phyloP scores from a whole-genome alignment of 2,797 vertebrate genomes.

The Prionace glauca region DNA sequence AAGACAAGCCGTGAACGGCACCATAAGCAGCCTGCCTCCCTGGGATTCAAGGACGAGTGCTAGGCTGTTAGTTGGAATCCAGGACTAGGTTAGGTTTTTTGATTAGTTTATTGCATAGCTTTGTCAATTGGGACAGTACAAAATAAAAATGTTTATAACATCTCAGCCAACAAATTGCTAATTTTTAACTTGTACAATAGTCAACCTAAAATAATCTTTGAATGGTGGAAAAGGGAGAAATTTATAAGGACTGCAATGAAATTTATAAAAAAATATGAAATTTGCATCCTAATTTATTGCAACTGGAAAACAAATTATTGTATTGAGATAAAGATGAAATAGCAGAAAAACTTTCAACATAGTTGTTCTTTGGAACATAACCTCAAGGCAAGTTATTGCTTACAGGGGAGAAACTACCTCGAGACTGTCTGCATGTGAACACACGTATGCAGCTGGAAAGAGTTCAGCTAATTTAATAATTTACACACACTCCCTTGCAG shows the following conservation, averaged over 20 bases:
- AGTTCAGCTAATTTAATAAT: not conserved
- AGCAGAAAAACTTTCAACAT: not conserved
- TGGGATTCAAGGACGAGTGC: not conserved
- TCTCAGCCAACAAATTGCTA: not conserved
- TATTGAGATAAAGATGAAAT: not conserved
- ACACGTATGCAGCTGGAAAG: not conserved
- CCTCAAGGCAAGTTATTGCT: not conserved
- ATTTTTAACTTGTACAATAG: not conserved
- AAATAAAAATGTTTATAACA: not conserved
- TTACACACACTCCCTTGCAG: not conserved
- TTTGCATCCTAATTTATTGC: not conserved
- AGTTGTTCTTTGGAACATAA: not conserved
- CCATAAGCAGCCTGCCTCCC: not conserved
- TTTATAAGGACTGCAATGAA: not conserved
- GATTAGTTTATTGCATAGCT: not conserved
- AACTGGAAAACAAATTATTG: not conserved
- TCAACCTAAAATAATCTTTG: not conserved
- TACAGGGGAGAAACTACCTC: not conserved
- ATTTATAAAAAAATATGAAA: not conserved
- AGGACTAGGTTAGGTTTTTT: not conserved
- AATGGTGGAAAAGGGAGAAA: not conserved
- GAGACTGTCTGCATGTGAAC: not conserved
- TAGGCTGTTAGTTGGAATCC: not conserved
- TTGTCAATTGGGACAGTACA: not conserved
- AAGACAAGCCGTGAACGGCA: not conserved